phyloP scores from a whole-genome alignment of 2,888 invertebrate genomes.

The Brachyptera putata region DNA sequence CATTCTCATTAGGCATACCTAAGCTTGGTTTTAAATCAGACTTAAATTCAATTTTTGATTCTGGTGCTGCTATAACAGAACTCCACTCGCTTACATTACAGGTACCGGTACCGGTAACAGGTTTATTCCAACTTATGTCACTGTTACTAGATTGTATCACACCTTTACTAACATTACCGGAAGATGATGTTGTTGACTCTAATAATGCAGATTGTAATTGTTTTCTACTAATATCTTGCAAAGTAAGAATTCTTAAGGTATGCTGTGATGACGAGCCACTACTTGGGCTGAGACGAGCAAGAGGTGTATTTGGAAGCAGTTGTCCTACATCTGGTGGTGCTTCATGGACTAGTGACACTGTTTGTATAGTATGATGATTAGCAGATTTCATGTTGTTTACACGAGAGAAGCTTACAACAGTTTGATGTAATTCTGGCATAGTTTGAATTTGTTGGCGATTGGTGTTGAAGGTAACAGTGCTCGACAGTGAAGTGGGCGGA shows the following conservation, averaged over 20 bases:
- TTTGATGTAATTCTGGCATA: background rate
- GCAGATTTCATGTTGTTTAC: slow-evolving; percentile 52
- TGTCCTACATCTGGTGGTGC: slow-evolving; percentile 65
- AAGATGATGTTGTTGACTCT: slow-evolving; percentile 77
- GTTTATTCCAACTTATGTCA: slow-evolving; percentile 86
- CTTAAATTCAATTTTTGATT: too few species aligned
- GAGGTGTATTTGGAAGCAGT: slow-evolving; percentile 65
- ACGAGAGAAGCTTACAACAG: slow-evolving; percentile 41
- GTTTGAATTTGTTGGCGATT: background rate
- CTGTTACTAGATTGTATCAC: slow-evolving; percentile 80
- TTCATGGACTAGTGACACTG: slow-evolving; percentile 68
- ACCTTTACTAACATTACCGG: slow-evolving; percentile 82
- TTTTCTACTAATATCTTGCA: slow-evolving; percentile 90
- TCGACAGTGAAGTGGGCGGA: background rate
- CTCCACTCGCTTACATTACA: slow-evolving; percentile 1
- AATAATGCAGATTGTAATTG: slow-evolving; percentile 83
- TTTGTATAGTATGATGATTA: slow-evolving; percentile 67
- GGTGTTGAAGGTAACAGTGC: background rate
- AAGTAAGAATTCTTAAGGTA: slow-evolving; percentile 77
- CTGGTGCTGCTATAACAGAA: too few species aligned
- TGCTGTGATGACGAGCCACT: slow-evolving; percentile 81
- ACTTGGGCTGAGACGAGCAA: slow-evolving; percentile 85
- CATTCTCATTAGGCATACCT: too few species aligned
- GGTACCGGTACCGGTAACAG: too few species aligned
- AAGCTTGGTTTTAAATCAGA: too few species aligned